Evolutionary conservation across 2,113 vertebrate genomes (phyloP).

Genomic region (Strix uralensis): DNA sequence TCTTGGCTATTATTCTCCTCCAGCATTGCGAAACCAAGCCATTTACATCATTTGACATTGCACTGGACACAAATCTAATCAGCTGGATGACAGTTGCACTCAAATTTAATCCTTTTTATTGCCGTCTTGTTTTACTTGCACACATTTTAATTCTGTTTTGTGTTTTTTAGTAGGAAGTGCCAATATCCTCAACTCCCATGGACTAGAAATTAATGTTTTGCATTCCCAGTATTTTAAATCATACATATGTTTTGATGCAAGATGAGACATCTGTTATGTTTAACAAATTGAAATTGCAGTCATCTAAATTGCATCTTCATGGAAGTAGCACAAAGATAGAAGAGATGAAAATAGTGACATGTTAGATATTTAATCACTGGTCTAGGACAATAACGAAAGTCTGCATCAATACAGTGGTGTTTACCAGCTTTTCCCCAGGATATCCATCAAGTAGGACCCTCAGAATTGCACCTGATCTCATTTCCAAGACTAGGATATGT

Average conservation of each 20-base stretch:
- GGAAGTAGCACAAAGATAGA: neutral
- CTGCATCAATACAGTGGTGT: neutral
- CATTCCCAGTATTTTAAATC: neutral
- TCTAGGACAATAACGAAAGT: neutral
- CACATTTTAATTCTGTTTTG: neutral
- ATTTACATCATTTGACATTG: neutral
- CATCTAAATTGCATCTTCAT: neutral
- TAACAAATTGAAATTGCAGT: neutral
- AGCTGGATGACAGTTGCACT: neutral
- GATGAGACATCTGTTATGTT: neutral
- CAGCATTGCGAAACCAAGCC: neutral
- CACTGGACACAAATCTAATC: neutral
- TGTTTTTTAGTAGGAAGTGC: neutral
- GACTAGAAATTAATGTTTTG: neutral
- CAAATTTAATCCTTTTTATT: neutral
- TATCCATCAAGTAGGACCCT: neutral
- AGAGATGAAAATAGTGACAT: neutral
- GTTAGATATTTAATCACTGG: neutral
- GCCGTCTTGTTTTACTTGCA: neutral
- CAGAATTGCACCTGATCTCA: neutral
- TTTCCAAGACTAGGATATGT: neutral
- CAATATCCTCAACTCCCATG: neutral
- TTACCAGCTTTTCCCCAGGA: neutral
- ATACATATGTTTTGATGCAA: neutral
- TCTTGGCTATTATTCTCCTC: neutral